These are phyloP conservation scores for Diabrotica undecimpunctata DNA, from an alignment of 1,140 invertebrate genomes.

Conservation along the genomic window DNA sequence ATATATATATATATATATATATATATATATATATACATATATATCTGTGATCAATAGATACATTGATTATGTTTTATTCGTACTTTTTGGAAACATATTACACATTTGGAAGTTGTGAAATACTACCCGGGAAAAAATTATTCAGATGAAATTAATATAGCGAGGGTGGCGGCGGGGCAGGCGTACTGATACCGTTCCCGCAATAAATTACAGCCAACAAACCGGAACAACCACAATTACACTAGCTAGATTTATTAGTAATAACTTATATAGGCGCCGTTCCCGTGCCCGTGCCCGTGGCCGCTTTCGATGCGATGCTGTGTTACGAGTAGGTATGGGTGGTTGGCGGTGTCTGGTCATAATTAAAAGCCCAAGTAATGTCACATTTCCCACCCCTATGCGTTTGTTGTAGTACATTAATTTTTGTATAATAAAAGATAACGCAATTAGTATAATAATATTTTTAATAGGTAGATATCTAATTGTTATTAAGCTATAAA, in stretches of 20 bases:
- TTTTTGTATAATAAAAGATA: not conserved
- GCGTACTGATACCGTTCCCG: conserved; percentile 20
- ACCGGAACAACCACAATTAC: conserved; percentile 37
- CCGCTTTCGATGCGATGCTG: not conserved
- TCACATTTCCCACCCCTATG: not conserved
- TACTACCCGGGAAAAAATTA: not conserved
- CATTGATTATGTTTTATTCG: no score
- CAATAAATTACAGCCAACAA: conserved; percentile 35
- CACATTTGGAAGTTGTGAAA: no score
- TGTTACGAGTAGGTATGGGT: not conserved
- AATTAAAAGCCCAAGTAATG: not conserved
- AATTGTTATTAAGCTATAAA: no score
- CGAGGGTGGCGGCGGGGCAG: not conserved
- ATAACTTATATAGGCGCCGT: conserved; percentile 32
- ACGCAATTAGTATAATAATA: not conserved
- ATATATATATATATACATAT: no score
- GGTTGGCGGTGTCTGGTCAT: not conserved
- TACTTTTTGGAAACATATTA: no score
- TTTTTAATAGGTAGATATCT: no score
- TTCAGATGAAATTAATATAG: not conserved
- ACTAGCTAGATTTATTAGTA: conserved; percentile 38
- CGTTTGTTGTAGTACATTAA: not conserved
- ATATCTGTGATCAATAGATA: no score
- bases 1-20: no score
- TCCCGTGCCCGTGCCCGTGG: not conserved